Percentiles rank a stretch among this genome's conserved stretches.
phyloP scores from a whole-genome alignment of 2,888 invertebrate genomes.

The Ectemnius cavifrons region DNA sequence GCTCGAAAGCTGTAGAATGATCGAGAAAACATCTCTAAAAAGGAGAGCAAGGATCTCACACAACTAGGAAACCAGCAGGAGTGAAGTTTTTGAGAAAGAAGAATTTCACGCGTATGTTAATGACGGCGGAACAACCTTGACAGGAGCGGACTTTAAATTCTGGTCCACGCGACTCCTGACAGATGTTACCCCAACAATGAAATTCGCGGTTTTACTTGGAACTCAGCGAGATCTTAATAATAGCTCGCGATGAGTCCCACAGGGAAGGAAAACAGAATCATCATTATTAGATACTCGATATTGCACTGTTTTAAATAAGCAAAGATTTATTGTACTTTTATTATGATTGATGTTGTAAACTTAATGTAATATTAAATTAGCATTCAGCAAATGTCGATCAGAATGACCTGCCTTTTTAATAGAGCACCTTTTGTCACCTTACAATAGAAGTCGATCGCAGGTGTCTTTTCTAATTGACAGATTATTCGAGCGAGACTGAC shows the following conservation, averaged over 20 bases:
- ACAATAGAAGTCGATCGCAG: too few relatives aligned
- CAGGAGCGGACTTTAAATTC: background rate
- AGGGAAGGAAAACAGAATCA: background rate
- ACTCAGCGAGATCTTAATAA: background rate
- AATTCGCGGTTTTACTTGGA: background rate
- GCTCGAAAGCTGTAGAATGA: background rate
- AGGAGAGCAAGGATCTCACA: background rate
- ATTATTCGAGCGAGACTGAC: too few relatives aligned
- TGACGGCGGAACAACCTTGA: background rate
- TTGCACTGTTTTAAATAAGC: too few relatives aligned
- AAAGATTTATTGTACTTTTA: too few relatives aligned
- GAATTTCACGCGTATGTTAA: conserved; percentile 1
- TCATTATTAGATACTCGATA: background rate
- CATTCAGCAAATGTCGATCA: too few relatives aligned
- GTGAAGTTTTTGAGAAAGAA: too few relatives aligned
- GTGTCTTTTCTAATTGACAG: too few relatives aligned
- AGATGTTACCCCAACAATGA: background rate
- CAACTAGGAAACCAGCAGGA: too few relatives aligned
- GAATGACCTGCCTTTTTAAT: background rate
- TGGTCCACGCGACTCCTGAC: background rate
- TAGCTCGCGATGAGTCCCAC: background rate
- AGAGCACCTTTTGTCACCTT: background rate
- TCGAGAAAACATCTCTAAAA: background rate
- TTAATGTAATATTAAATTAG: too few relatives aligned
- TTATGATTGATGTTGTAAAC: too few relatives aligned